A percentile compares a stretch with the other conserved stretches of the same genome.
These are phyloP conservation scores for Chaitophorus viminalis DNA, from an alignment of 2,888 invertebrate genomes.

Conservation along the genomic window DNA sequence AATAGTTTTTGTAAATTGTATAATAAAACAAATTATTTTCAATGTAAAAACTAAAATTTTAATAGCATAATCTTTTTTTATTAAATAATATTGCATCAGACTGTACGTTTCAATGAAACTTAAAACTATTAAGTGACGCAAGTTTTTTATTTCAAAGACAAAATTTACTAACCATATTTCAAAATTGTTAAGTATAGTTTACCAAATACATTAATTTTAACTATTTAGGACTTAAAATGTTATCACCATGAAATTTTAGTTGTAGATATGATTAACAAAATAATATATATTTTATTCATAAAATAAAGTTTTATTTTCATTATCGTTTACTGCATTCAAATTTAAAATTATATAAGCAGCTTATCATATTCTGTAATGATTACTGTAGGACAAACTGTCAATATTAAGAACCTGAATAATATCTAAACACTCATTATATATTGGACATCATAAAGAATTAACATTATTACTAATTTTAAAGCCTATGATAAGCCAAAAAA, in stretches of 20 bases:
- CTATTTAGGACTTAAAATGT: slow-evolving; percentile 36
- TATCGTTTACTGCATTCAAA: background rate
- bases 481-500: too few species aligned
- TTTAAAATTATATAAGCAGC: too few species aligned
- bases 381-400: too few species aligned
- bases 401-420: too few species aligned
- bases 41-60: background rate
- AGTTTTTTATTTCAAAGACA: background rate
- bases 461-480: too few species aligned
- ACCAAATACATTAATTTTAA: slow-evolving; percentile 40
- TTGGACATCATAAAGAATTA: too few species aligned
- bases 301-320: slow-evolving; percentile 23
- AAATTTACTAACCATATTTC: slow-evolving; percentile 36
- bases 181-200: slow-evolving; percentile 31
- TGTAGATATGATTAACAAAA: slow-evolving; percentile 44
- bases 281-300: slow-evolving; percentile 57
- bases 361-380: too few species aligned
- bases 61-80: background rate
- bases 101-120: slow-evolving; percentile 38
- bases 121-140: slow-evolving; percentile 26
- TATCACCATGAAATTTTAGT: slow-evolving; percentile 48
- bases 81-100: background rate
- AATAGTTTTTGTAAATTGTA: slow-evolving; percentile 22
- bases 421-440: too few species aligned
- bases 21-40: background rate